phyloP scores from a whole-genome alignment of 2,888 invertebrate genomes.

The Graphium colonna region DNA sequence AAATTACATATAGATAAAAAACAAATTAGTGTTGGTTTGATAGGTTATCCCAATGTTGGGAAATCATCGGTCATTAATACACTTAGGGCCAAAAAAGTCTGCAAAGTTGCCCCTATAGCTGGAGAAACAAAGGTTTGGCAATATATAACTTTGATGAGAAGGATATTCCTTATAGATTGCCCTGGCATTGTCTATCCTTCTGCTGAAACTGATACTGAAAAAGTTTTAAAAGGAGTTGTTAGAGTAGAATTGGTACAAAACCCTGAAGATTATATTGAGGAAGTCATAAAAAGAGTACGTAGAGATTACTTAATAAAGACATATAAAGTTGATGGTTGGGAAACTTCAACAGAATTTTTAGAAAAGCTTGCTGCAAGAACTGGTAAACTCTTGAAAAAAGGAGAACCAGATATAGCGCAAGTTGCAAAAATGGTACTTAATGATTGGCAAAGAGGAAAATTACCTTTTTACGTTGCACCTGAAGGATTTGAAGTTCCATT shows the following conservation, averaged over 20 bases:
- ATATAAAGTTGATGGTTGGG: slow-evolving; percentile 92
- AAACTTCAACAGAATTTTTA: slow-evolving; percentile 90
- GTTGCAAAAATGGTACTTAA: slow-evolving; percentile 97
- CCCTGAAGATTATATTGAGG: slow-evolving; percentile 96
- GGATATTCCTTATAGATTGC: slow-evolving; percentile 98
- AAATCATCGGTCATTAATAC: slow-evolving; percentile 99
- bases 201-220: slow-evolving; percentile 96
- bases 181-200: slow-evolving; percentile 99
- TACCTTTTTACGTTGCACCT: slow-evolving; percentile 96
- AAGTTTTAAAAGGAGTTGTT: slow-evolving; percentile 98
- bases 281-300: slow-evolving; percentile 92
- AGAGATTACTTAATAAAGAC: slow-evolving; percentile 94
- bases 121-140: slow-evolving; percentile 99
- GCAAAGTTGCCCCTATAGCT: slow-evolving; percentile 98
- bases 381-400: slow-evolving; percentile 96
- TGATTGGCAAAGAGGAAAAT: slow-evolving; percentile 98
- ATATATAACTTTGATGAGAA: slow-evolving; percentile 98
- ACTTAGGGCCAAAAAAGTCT: slow-evolving; percentile 96
- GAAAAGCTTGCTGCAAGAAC: slow-evolving; percentile 92
- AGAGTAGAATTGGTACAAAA: slow-evolving; percentile 95
- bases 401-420: slow-evolving; percentile 95
- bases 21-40: slow-evolving; percentile 99
- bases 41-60: slow-evolving; percentile 99
- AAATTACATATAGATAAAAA: slow-evolving; percentile 97
- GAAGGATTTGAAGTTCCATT: slow-evolving; percentile 88